Evolutionary conservation across 2,113 vertebrate species (phyloP).

Genomic region (Ptilonorhynchus violaceus): DNA sequence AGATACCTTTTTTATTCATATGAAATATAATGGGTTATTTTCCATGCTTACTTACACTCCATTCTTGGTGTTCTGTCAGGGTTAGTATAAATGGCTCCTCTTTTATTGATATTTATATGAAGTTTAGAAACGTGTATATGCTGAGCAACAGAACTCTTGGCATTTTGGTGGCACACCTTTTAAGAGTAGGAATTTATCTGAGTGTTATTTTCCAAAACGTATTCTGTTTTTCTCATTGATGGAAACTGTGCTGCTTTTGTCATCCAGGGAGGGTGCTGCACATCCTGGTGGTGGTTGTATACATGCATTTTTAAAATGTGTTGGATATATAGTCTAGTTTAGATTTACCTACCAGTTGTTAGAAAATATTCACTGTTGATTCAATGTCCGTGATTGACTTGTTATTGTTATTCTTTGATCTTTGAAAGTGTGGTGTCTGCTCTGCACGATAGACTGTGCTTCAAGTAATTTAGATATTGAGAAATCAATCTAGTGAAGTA

Average conservation of each 20-base stretch:
- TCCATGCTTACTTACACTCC: background rate
- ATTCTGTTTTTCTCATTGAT: background rate
- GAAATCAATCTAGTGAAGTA: background rate
- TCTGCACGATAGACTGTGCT: background rate
- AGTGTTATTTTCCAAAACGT: background rate
- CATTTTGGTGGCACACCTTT: background rate
- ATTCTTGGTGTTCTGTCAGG: background rate
- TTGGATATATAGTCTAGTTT: background rate
- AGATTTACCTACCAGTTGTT: background rate
- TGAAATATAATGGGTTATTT: background rate
- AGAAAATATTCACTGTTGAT: background rate
- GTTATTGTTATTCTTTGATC: background rate
- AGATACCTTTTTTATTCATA: background rate
- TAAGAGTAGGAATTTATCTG: background rate
- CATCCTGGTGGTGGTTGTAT: background rate
- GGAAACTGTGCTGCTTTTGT: background rate
- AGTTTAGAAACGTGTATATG: background rate
- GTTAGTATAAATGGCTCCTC: background rate
- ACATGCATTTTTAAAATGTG: fast-evolving
- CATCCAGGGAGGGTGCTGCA: background rate
- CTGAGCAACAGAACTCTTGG: background rate
- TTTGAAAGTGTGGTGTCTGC: background rate
- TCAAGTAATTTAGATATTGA: background rate
- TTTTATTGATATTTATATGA: background rate
- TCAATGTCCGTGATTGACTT: background rate